phyloP scores from a whole-genome alignment of 2,113 vertebrate species.

The Trogon melanurus region DNA sequence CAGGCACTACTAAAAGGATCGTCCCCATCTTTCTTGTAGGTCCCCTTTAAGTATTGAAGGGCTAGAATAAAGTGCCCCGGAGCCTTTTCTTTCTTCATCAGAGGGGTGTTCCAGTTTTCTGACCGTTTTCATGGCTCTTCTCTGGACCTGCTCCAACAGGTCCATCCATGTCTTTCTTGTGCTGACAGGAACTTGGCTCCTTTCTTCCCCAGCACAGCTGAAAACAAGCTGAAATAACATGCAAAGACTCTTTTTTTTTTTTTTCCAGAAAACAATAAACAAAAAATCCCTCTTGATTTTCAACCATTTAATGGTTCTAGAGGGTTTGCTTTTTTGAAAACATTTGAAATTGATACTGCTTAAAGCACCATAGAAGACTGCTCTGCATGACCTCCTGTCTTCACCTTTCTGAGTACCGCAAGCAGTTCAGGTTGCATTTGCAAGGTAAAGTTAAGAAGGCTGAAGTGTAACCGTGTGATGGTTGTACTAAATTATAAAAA shows the following conservation, averaged over 20 bases:
- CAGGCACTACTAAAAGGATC: too few species aligned
- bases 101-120: too few species aligned
- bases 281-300: neutral
- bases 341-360: neutral
- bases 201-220: neutral
- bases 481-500: neutral
- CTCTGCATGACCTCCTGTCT: neutral
- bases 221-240: neutral
- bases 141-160: too few species aligned
- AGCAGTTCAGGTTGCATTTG: neutral
- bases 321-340: neutral
- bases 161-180: too few species aligned
- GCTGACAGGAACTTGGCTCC: neutral
- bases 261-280: neutral
- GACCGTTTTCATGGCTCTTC: too few species aligned
- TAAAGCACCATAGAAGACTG: neutral
- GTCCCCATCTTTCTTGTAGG: too few species aligned
- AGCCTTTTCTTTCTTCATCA: too few species aligned
- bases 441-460: neutral
- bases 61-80: too few species aligned
- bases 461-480: neutral
- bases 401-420: neutral
- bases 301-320: neutral
- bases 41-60: too few species aligned
- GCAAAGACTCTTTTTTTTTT: neutral